phyloP scores from a whole-genome alignment of 2,797 vertebrate species.

The Percopsis omiscomaycus region DNA sequence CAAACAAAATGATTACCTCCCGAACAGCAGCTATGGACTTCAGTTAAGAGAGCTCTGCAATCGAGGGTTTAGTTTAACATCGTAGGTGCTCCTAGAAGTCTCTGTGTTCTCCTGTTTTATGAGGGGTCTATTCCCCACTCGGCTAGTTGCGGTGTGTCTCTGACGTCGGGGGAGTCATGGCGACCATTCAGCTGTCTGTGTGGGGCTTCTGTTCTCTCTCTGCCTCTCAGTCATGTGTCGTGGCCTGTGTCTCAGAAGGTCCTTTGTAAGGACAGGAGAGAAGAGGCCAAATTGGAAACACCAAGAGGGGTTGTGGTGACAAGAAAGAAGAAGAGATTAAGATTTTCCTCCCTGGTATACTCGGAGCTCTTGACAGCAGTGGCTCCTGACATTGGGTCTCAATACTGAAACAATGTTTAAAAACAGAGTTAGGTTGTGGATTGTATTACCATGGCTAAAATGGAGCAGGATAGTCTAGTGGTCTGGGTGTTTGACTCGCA shows the following conservation, averaged over 20 bases:
- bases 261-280: neutral
- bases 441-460: too few relatives aligned
- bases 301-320: neutral
- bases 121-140: constrained; percentile 15
- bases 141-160: constrained; percentile 10
- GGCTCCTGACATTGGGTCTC: too few relatives aligned
- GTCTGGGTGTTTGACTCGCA: too few relatives aligned
- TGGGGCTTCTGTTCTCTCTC: constrained; percentile 18
- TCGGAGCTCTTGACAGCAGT: too few relatives aligned
- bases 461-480: too few relatives aligned
- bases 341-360: too few relatives aligned
- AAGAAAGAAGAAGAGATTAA: neutral
- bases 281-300: neutral
- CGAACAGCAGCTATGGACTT: too few relatives aligned
- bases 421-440: too few relatives aligned
- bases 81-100: constrained; percentile 9
- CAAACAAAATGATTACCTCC: too few relatives aligned
- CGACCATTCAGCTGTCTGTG: constrained; percentile 60
- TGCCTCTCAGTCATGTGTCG: constrained; percentile 8
- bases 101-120: constrained; percentile 30
- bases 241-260: too few relatives aligned
- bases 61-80: too few relatives aligned
- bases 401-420: too few relatives aligned
- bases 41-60: neutral
- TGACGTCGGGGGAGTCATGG: constrained; percentile 57